Base-by-base conservation (phyloP, 92 coral and sea anemone species). In the Hydrozoanthus gracilis region DNA sequence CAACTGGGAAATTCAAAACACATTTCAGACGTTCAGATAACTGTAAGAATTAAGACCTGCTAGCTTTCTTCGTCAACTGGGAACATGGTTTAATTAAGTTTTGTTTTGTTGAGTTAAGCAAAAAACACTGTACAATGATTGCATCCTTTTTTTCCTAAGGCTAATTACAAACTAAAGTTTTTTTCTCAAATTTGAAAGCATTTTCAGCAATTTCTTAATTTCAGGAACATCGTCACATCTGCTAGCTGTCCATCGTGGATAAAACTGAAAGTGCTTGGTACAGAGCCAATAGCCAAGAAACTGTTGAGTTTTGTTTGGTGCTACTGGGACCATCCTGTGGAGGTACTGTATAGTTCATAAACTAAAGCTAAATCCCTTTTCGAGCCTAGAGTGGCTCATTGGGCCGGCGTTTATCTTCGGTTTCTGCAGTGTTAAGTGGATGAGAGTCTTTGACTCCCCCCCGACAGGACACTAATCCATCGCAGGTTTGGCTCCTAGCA, bases 281-380 rank as follows among this genome's bases (percentile, higher is more conserved):
- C 92, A 49, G 92, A 91, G 6, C 84, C 83, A 15, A 87, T 96
- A 60, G 80, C 98, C 18, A 94, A 86, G 85, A 94, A 86, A 69
- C 90, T 96, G 60, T 88, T 96, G 65, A 87, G 86, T 13, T 93
- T 85, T 87, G 99, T 96, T 51, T 96, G 99, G 99, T 92, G 89
- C 39, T 71, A 89, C 89, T 96, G 99, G 99, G 99, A 94, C 39
- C 99, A 96, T 64, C 99, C 99, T 4, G 78, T 94, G 2, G 98
- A 96, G 92, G 99, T 96, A 78, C 17, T 39, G 61, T 73, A 27
- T 27, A 27, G 39, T 2, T 27, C 39, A 27, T 27, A 27, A 27
- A 27, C 39, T 27, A 27, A 27, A 27, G 39, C 39, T 27, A 44
- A 58, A 4, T 3, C 18, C 5, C 54, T 17, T 4, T 44, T 73